Base-by-base conservation (phyloP, 2,113 vertebrate species). In the Calonectris borealis region DNA sequence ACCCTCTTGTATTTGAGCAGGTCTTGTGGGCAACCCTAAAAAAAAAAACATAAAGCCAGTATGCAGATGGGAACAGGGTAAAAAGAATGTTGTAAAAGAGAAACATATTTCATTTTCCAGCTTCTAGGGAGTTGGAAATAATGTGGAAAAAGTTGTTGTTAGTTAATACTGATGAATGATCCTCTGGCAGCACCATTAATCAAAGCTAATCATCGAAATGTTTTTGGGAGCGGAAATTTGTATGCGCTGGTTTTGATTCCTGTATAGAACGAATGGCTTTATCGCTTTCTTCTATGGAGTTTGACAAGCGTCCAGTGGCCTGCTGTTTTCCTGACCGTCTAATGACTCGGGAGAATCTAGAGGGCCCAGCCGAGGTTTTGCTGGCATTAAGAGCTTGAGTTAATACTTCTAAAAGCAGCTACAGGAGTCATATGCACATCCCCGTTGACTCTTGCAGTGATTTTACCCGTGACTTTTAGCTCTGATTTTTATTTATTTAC, bases 131-230 rank as follows among this genome's bases (percentile, higher is more conserved):
- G 73, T 11, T 95, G 88, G 90, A 95, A 90, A 68, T 44, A 12
- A 70, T 3, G 62, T 65, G 91, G 83, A 86, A 82, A 93, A 86
- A 72, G 86, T 76, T 91, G 94, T 92, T 93, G 80, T 86, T 95
- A 32, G 86, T 95, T 87, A 13, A 61, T 69, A 34, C 91, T 91
- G 91, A 92, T 94, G 94, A 94, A 95, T 94, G 94, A 96, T 93
- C 12, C 70, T 83, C 69, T 91, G 93, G 86, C 91, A 93, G 92
- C 36, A 3, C 81, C 86, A 94, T 97, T 95, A 95, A 95, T 97
- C 96, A 95, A 20, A 54, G 72, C 92, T 72, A 94, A 94, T 95
- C 94, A 72, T 94, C 48, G 1, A 69, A 68, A 40, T 9, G 77
- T 42, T 64, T 82, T 32, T 14, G 83, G 86, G 73, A 94, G 83